Conservation (phyloP, 2,113 vertebrate genomes). For the Salvator merianae region DNA sequence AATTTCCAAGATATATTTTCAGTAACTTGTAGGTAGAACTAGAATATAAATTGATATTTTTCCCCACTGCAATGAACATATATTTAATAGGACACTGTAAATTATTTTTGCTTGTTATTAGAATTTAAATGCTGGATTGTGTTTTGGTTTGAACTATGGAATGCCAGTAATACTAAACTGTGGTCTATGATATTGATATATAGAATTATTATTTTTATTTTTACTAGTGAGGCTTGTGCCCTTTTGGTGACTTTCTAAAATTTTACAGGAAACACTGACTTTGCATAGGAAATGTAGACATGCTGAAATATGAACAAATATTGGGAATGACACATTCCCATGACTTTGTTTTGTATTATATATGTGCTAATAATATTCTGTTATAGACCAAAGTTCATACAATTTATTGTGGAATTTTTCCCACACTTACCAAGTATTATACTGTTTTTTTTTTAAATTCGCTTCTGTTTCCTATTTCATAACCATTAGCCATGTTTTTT, state of each 20-base stretch:
- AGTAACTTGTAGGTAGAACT: not conserved
- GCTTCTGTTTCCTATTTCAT: slow-evolving; percentile 16
- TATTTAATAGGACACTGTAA: no score
- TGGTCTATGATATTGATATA: not conserved
- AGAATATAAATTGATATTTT: not conserved
- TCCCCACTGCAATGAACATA: no score
- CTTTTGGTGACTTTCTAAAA: not conserved
- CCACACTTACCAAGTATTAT: slow-evolving; percentile 11
- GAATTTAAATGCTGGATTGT: not conserved
- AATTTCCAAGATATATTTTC: not conserved
- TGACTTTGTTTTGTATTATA: slow-evolving; percentile 30
- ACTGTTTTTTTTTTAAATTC: not conserved
- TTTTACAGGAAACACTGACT: not conserved
- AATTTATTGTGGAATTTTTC: slow-evolving; percentile 31
- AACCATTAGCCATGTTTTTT: not conserved
- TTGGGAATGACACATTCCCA: slow-evolving; percentile 17
- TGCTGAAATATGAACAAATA: not conserved
- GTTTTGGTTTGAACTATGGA: not conserved
- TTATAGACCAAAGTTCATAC: slow-evolving; percentile 15
- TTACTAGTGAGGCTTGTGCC: not conserved
- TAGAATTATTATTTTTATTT: not conserved
- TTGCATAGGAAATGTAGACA: not conserved
- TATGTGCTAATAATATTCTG: slow-evolving; percentile 28
- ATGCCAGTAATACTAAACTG: not conserved
- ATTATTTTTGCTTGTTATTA: not conserved